Conservation (phyloP, 2,113 vertebrate species). For the Corythornis madagascariensis region DNA sequence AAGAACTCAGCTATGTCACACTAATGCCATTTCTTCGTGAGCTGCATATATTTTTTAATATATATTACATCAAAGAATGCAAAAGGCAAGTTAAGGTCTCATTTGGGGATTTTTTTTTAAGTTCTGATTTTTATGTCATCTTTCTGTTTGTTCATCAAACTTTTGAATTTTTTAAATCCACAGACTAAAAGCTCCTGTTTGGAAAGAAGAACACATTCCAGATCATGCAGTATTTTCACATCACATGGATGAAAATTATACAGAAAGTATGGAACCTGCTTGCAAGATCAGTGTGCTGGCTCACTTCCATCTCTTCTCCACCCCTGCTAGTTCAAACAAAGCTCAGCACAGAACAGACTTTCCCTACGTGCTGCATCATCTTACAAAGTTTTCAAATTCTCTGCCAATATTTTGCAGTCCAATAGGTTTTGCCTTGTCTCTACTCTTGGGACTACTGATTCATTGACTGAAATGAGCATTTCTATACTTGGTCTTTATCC, state of each 20-base stretch:
- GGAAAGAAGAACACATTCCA: neutral
- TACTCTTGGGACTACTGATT: neutral
- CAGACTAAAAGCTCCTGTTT: neutral
- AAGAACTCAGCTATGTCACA: neutral
- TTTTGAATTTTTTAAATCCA: neutral
- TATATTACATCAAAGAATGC: neutral
- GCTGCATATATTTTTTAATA: neutral
- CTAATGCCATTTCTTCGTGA: neutral
- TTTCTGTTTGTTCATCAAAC: neutral
- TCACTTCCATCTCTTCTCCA: neutral
- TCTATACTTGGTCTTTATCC: neutral
- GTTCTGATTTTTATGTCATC: neutral
- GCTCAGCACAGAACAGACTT: neutral
- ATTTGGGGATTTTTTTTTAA: neutral
- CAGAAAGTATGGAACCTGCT: neutral
- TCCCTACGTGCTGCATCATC: neutral
- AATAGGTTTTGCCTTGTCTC: neutral
- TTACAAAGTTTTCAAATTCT: neutral
- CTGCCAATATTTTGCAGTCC: neutral
- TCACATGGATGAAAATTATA: neutral
- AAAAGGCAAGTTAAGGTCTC: neutral
- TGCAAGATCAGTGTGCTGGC: neutral
- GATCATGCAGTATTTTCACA: neutral
- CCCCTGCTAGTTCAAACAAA: neutral
- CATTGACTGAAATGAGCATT: neutral